These are phyloP conservation scores for Heptranchias perlo DNA, from an alignment of 2,113 vertebrate species.

Conservation along the genomic window DNA sequence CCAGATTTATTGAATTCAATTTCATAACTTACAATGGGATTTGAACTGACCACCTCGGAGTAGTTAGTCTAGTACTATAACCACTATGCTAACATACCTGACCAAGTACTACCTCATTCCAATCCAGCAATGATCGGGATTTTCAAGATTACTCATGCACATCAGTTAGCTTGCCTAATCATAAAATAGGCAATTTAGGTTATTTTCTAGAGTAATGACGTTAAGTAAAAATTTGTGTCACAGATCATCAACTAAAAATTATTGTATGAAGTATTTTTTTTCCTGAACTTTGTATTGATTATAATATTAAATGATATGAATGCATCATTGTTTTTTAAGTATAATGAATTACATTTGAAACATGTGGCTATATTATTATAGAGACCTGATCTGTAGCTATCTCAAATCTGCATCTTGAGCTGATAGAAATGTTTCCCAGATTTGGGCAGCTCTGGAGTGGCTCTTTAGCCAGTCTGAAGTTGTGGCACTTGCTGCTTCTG, in stretches of 20 bases:
- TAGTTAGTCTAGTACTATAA: background rate
- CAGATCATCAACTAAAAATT: background rate
- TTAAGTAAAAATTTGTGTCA: background rate
- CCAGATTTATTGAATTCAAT: background rate
- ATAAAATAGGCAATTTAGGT: background rate
- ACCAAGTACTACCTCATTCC: background rate
- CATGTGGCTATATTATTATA: background rate
- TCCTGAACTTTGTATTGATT: background rate
- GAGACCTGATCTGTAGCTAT: background rate
- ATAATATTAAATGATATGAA: background rate
- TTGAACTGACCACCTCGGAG: background rate
- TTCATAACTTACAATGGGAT: background rate
- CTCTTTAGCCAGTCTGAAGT: background rate
- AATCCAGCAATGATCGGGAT: background rate
- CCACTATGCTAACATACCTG: background rate
- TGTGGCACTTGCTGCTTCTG: background rate
- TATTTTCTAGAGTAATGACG: background rate
- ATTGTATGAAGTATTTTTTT: background rate
- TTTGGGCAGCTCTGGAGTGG: background rate
- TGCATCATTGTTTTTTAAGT: background rate
- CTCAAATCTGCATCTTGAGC: background rate
- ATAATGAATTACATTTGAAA: background rate
- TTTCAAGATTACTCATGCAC: background rate
- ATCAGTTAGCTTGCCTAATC: background rate
- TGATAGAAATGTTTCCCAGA: background rate